Evolutionary conservation across 2,797 vertebrate genomes (phyloP).

Genomic region (Apodemus agrarius): DNA sequence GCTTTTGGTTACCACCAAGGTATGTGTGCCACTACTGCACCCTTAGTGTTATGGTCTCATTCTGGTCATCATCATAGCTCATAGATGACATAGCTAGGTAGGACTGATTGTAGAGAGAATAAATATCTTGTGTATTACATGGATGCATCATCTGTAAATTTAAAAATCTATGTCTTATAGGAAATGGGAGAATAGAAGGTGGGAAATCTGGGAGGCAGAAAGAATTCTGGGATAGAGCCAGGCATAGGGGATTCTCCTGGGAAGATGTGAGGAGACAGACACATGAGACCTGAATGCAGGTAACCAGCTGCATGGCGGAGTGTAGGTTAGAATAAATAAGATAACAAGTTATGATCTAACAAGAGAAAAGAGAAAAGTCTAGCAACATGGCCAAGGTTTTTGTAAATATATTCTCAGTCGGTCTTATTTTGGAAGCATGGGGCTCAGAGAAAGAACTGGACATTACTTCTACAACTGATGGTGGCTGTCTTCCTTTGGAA

Average conservation of each 20-base stretch:
- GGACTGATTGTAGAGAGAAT: neutral
- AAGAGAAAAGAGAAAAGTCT: neutral
- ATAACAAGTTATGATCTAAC: neutral
- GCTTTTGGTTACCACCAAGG: neutral
- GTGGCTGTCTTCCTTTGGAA: neutral
- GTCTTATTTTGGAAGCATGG: neutral
- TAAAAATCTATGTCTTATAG: neutral
- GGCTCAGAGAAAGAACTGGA: neutral
- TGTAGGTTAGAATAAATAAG: neutral
- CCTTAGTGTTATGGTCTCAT: neutral
- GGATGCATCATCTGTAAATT: neutral
- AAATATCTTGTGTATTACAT: neutral
- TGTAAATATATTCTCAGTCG: neutral
- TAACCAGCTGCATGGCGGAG: neutral
- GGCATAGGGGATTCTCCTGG: neutral
- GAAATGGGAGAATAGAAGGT: neutral
- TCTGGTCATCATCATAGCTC: neutral
- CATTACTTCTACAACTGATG: neutral
- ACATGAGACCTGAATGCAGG: neutral
- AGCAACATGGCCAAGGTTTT: neutral
- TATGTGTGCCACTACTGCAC: neutral
- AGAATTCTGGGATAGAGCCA: neutral
- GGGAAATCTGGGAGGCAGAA: neutral
- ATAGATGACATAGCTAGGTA: neutral
- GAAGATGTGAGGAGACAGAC: neutral